Conservation (phyloP, 2,888 invertebrate genomes). For the Cryptosula pallasiana region DNA sequence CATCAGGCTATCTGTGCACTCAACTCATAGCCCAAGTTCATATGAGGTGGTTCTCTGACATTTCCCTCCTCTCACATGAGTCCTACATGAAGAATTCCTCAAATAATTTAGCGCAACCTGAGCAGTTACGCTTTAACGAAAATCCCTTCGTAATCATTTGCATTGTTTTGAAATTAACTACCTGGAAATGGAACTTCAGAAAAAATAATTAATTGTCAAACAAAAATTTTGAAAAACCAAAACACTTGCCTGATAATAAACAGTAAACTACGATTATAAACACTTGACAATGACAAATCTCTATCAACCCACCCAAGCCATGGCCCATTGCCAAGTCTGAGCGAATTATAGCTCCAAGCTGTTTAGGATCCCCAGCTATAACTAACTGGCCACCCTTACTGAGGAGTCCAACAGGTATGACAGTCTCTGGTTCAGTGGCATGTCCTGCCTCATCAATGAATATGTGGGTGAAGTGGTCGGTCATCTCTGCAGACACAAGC, state of each 20-base stretch:
- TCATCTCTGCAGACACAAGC: conserved; percentile 5
- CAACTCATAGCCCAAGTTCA: no score
- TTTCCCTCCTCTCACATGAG: no score
- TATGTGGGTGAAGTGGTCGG: conserved; percentile 41
- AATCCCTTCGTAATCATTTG: no score
- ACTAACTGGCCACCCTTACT: conserved; percentile 38
- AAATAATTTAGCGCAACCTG: no score
- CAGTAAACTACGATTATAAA: no score
- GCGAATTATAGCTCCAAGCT: conserved; percentile 44
- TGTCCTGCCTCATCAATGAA: conserved; percentile 46
- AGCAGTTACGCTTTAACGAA: no score
- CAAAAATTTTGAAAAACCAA: not conserved
- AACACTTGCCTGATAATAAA: no score
- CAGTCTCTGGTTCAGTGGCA: conserved; percentile 40
- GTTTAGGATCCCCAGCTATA: conserved; percentile 45
- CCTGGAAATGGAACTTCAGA: no score
- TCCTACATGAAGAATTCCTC: no score
- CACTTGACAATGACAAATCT: no score
- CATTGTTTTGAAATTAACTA: no score
- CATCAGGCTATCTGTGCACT: not conserved
- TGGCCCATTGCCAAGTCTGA: conserved; percentile 40
- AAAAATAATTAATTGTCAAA: not conserved
- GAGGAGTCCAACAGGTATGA: conserved; percentile 35
- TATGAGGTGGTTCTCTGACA: no score
- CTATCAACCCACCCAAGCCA: conserved; percentile 37